Conservation (phyloP, 2,888 invertebrate genomes). For the Nomada fucata region DNA sequence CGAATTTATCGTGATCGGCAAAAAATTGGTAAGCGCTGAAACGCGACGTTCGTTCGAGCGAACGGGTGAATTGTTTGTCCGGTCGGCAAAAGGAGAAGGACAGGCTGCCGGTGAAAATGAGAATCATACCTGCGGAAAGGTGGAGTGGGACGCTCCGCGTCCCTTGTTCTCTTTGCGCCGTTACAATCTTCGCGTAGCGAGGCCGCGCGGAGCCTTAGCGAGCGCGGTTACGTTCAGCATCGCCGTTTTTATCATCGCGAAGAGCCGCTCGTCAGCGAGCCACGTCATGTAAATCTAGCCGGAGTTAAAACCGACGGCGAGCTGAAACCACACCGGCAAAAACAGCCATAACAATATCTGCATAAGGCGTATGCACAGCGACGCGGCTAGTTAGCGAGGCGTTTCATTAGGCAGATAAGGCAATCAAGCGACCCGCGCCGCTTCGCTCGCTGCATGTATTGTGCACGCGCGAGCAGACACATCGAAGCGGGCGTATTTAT, state of each 20-base stretch:
- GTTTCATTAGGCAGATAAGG: constrained; percentile 83
- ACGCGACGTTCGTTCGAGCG: constrained; percentile 8
- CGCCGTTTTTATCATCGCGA: constrained; percentile 52
- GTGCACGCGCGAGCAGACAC: constrained; percentile 26
- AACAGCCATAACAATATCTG: constrained; percentile 81
- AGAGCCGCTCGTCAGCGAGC: constrained; percentile 53
- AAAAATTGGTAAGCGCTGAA: constrained; percentile 4
- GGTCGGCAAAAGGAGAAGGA: background rate
- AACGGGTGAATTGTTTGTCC: constrained; percentile 8
- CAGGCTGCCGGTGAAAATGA: constrained; percentile 3
- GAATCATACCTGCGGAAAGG: background rate
- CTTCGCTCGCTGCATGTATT: constrained; percentile 65
- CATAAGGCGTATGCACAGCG: constrained; percentile 67
- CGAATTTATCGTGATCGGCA: constrained; percentile 8
- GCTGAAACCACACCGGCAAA: constrained; percentile 76
- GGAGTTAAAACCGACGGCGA: constrained; percentile 67
- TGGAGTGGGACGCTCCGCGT: background rate
- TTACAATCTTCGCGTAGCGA: constrained; percentile 26
- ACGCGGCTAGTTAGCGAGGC: constrained; percentile 80
- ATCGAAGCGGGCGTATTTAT: constrained; percentile 35
- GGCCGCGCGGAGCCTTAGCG: constrained; percentile 6
- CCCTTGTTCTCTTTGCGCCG: background rate
- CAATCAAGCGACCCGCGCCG: constrained; percentile 77
- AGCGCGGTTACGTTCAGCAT: constrained; percentile 25
- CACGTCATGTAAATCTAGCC: constrained; percentile 76